Base-by-base conservation (phyloP, 2,797 vertebrate genomes). In the Onychomys arenicola region DNA sequence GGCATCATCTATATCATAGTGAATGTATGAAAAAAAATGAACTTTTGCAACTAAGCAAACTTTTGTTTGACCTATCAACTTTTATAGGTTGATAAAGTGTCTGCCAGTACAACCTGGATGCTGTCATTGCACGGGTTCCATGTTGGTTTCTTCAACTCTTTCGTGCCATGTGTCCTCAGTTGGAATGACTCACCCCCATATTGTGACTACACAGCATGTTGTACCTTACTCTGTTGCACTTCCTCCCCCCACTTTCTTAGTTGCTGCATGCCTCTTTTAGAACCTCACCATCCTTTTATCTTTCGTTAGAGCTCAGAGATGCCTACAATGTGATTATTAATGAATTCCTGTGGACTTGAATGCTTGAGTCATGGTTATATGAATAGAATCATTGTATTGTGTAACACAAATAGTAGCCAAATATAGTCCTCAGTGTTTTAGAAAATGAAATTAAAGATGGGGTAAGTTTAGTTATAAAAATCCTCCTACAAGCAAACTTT, bases 361-460 rank as follows among this genome's bases (percentile, higher is more conserved):
- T 77, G 65, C 77, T 69, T 85, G n/a, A 81, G 55, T 81, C 59
- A 52, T 88, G 34, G 76, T 57, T 52, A 4, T 37, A 40, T 85
- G 71, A 92, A 89, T 87, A 80, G 75, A 91, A 69, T 37, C 10
- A 90, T 75, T 93, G 23, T 19, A 63, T 14, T 63, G 46, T 75
- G 13, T 57, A 93, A 89, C 76, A 71, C 1, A 96, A 76, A 75
- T 52, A 89, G 32, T 83, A 95, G n/a, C 17, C 14, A 90, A 91
- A 43, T 34, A 55, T 95, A 90, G 59, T 46, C 14, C 89, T 27
- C 3, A 43, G 77, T 46, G 13, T 90, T 91, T 92, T 69, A 89
- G 37, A 90, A 94, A 84, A 82, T 77, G 69, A 96, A 96, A 81
- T 57, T 75, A 86, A 96, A 84, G 43, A 86, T 29, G 67, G 37